Conservation (phyloP, 2,888 invertebrate species). For the Leptogaster cylindrica region DNA sequence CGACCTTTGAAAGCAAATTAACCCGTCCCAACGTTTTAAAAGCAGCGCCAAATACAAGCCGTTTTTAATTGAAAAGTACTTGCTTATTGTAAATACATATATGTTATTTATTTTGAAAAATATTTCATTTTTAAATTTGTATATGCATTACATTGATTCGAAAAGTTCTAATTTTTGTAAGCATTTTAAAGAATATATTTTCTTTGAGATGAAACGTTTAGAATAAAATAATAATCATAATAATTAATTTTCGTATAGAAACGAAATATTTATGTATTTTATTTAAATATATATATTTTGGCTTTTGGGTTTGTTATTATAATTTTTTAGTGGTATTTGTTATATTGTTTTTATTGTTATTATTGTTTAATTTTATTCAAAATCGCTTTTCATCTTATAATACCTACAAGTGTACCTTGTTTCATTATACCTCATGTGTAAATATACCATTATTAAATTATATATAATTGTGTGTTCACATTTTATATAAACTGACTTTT, state of each 20-base stretch:
- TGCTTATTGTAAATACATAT: constrained; percentile 16
- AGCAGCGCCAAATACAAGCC: constrained; percentile 44
- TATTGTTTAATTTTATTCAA: constrained; percentile 9
- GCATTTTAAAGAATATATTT: constrained; percentile 1
- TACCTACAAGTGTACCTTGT: constrained; percentile 26
- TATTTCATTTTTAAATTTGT: not conserved
- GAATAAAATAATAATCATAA: no score
- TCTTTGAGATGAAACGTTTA: not conserved
- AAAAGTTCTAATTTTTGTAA: not conserved
- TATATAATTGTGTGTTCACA: constrained; percentile 47
- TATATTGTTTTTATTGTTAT: constrained; percentile 12
- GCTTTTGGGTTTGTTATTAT: constrained; percentile 50
- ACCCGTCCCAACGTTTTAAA: constrained; percentile 61
- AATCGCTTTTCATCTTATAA: constrained; percentile 37
- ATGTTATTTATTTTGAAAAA: constrained; percentile 1
- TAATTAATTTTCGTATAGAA: constrained; percentile 8
- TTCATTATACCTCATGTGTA: constrained; percentile 46
- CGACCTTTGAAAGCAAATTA: constrained; percentile 60
- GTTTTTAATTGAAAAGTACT: not conserved
- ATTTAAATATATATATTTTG: constrained; percentile 48
- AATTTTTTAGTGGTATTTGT: constrained; percentile 14
- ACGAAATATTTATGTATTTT: constrained; percentile 46
- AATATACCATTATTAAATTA: constrained; percentile 45
- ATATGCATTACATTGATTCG: not conserved
- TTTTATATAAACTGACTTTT: constrained; percentile 39